These are phyloP conservation scores for Zoanthus gigantus DNA, from an alignment of 92 coral and sea anemone genomes.

Conservation along the genomic window DNA sequence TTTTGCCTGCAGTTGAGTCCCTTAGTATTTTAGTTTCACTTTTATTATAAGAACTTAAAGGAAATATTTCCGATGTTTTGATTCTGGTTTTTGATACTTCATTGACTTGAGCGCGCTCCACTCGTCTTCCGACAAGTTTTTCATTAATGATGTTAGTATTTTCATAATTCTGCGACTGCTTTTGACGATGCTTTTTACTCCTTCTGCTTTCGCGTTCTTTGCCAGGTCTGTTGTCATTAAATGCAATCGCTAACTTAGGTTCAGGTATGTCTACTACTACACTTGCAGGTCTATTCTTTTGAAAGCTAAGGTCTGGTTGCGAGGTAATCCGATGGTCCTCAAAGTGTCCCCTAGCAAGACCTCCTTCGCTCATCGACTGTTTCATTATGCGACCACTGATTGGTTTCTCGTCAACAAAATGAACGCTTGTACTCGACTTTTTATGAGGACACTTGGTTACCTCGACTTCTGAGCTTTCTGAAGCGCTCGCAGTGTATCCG, in stretches of 20 bases:
- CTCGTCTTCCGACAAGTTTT: background rate
- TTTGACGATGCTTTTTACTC: background rate
- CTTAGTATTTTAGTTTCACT: constrained; percentile 1
- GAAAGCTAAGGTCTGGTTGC: constrained; percentile 27
- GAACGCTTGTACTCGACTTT: constrained; percentile 63
- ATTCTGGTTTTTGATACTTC: background rate
- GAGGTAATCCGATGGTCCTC: constrained; percentile 11
- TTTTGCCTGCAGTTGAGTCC: constrained; percentile 3
- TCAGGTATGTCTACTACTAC: constrained; percentile 20
- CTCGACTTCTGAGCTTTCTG: constrained; percentile 16
- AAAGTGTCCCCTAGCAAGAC: constrained; percentile 16
- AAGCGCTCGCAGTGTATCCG: constrained; percentile 5
- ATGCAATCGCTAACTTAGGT: background rate
- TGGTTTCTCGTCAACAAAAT: constrained; percentile 65
- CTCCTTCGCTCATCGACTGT: constrained; percentile 6
- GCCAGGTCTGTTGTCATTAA: background rate
- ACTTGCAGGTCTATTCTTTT: background rate
- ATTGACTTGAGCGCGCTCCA: background rate
- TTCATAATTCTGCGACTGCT: background rate
- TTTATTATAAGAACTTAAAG: background rate
- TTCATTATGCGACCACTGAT: background rate
- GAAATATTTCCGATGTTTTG: background rate
- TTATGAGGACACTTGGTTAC: background rate
- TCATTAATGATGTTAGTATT: background rate
- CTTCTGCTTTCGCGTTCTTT: background rate